Percentiles rank a stretch among this genome's conserved stretches.
Conservation (phyloP, 2,113 vertebrate genomes). For the Chaetops frenatus region DNA sequence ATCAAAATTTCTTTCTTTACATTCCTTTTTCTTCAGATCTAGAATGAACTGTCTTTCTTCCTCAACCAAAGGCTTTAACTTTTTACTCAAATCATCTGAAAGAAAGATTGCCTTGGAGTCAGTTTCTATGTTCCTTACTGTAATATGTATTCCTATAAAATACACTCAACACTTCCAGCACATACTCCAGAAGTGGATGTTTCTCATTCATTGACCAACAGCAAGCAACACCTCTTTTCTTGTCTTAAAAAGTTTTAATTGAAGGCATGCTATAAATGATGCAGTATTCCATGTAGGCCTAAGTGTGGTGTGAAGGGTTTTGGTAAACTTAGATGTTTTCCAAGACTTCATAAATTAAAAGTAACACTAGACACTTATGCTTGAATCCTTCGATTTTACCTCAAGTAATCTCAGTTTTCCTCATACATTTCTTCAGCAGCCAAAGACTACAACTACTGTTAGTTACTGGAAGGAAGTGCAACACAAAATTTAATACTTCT, state of each 20-base stretch:
- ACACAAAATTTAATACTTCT: not conserved
- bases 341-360: not conserved
- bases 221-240: not conserved
- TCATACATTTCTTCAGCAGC: not conserved
- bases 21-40: conserved; percentile 86
- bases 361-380: not conserved
- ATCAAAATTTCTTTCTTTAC: conserved; percentile 72
- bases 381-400: not conserved
- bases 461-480: not conserved
- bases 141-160: not conserved
- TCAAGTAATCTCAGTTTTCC: not conserved
- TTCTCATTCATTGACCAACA: not conserved
- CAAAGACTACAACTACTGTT: not conserved
- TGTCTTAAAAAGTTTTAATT: not conserved
- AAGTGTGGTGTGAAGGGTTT: not conserved
- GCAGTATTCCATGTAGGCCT: not conserved
- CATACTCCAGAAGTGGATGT: not conserved
- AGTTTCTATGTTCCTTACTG: not conserved
- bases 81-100: conserved; percentile 83
- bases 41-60: conserved; percentile 86
- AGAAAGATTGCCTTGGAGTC: not conserved
- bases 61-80: conserved; percentile 79
- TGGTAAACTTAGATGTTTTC: not conserved
- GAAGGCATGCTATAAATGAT: not conserved
- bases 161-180: not conserved